Evolutionary conservation across 2,888 invertebrate species (phyloP), one percentile per base, ranked within the genome.

Genomic region (Lottia scabra): DNA sequence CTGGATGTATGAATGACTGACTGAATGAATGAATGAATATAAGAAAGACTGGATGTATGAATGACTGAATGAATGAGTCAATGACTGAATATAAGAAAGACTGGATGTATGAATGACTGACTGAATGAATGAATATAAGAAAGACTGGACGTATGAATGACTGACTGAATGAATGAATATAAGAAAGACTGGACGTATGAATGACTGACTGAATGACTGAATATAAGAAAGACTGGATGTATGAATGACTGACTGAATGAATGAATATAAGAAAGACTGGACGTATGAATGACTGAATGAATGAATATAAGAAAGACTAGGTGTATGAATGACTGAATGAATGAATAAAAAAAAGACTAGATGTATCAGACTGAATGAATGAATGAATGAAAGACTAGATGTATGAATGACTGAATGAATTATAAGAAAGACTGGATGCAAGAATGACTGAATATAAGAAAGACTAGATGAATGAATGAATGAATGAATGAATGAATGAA

Each of bases 401-500:
- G 38, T 8, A 38, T 38, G 38, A 38, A 38, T 38, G 44, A 44
- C 56, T 26, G 48, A n/a, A 15, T 45, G 44, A 43, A 23, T 62
- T n/a, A n/a, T n/a, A n/a, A n/a, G 68, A 16, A 27, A 16, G 2
- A 45, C 26, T 4, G 6, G 13, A 2, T 13, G 30, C 4, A n/a
- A 5, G 15, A 12, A 63, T 23, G 44, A 27, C 15, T 56, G 30
- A 48, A 26, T 12, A n/a, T 26, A 45, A 4, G 63, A 19, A 26
- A 15, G 48, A 15, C 64, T 10, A 48, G 13, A 44, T 16, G 26
- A 19, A 12, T 91, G 91, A 1, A 93, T 93, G 78, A 93, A 87
- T 85, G 93, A 93, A n/a, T 93, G 93, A 90, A 93, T n/a, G 63
- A 15, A 3, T 30, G n/a, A 8, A 87, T 85, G 93, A 93, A n/a